Base-by-base conservation (phyloP, 92 coral and sea anemone genomes). In the Diadumene lineata region DNA sequence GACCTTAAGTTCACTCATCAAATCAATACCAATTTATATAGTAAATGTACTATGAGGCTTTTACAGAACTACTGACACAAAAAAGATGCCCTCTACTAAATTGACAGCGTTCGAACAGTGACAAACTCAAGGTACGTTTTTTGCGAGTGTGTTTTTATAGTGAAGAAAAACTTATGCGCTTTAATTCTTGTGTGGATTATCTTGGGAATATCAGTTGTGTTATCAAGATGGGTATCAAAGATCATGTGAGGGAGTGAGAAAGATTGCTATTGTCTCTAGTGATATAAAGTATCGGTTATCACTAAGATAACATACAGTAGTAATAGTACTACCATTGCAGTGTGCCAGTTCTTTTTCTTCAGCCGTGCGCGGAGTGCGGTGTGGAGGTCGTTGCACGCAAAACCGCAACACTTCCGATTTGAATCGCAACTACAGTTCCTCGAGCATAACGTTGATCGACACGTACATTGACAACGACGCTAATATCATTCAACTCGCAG, bases 261-360 rank as follows among this genome's bases (percentile, higher is more conserved):
- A 23, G 56, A 38, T 34, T 56, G 29, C 77, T 72, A 72, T 72
- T 72, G 77, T 72, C 34, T 27, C 64, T 51, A 22, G 30, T 72
- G 25, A 57, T 56, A 56, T 61, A 17, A 38, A 25, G 63, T 61
- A 32, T 72, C 77, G 32, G 22, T 16, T 72, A 55, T 32, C 77
- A 72, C 1, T 66, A 38, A 65, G 3, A 65, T 65, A 33, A 16
- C 19, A 23, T n/a, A n/a, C n/a, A n/a, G n/a, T n/a, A n/a, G n/a
- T n/a, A n/a, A n/a, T n/a, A n/a, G n/a, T n/a, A n/a, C n/a, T n/a
- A n/a, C n/a, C 46, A 21, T 19, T 43, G 27, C 34, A 11, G 29
- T 22, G 34, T 43, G 56, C 50, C 27, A n/a, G 15, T 9, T 19
- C 34, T 32, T 56, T 67, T 19, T 26, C 19, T 44, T 0, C 48